Evolutionary conservation across 2,113 vertebrate species (phyloP), one percentile per base, ranked within the genome.

Genomic region (Coreoperca whiteheadi): DNA sequence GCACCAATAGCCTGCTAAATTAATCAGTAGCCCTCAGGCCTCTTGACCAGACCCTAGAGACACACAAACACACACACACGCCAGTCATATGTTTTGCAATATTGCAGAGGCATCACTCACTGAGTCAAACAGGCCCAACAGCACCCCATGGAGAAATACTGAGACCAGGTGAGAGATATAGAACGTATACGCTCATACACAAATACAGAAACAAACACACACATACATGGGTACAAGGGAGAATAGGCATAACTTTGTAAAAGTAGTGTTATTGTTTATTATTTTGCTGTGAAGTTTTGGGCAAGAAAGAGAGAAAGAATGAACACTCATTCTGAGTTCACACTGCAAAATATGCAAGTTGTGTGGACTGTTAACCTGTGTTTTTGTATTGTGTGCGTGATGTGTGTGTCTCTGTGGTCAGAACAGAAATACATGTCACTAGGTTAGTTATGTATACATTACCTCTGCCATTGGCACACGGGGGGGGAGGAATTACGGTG

Each of bases 21-120:
- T 87, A 94, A 94, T 94, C 90, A 93, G 80, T 8, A 70, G 57
- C 85, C 92, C 91, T 87, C 84, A 83, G 91, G 90, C 86, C 79
- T 89, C 82, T 81, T 92, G 89, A 90, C 88, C 89, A 73, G 84
- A 50, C 76, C 72, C 77, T 41, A 28, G 39, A 74, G 81, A 67
- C 69, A 68, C 72, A 79, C 80, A 60, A 66, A 69, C 70, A 81
- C 51, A 74, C 48, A 67, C 43, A 34, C 60, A 51, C 77, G 67
- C 25, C 12, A 72, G 77, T 86, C 87, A 91, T 85, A 74, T 20
- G 56, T 80, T 90, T 84, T n/a, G 50, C 84, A 91, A 87, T 89
- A 86, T 85, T 87, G 86, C 76, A 74, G 72, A 88, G 82, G 70
- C 87, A 91, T 91, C 86, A 79, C 72, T 93, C 88, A 89, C 48